Base-by-base conservation (phyloP, 2,888 invertebrate genomes). In the Druceiella hillmani region DNA sequence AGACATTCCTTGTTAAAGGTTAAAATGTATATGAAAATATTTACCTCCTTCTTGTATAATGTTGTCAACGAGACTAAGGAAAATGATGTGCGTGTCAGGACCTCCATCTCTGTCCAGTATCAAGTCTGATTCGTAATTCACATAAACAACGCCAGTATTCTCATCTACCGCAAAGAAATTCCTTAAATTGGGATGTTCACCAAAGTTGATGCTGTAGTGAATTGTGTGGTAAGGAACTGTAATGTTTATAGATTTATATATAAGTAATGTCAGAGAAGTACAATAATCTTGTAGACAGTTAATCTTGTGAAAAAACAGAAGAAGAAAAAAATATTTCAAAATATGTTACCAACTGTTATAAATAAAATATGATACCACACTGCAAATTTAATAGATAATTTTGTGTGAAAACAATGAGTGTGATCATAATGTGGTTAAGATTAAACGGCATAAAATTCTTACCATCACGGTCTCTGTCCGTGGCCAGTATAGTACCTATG, bases 401-500 rank as follows among this genome's bases (percentile, higher is more conserved):
- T n/a, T n/a, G n/a, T n/a, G n/a, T n/a, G n/a, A n/a, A n/a, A n/a
- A n/a, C n/a, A n/a, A n/a, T n/a, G n/a, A n/a, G n/a, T n/a, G n/a
- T n/a, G n/a, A n/a, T n/a, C n/a, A n/a, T n/a, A n/a, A n/a, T n/a
- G n/a, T n/a, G n/a, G n/a, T n/a, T n/a, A n/a, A n/a, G n/a, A n/a
- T n/a, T n/a, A n/a, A n/a, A n/a, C n/a, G n/a, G n/a, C n/a, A n/a
- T n/a, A n/a, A n/a, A n/a, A n/a, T n/a, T 51, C 58, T 63, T 53
- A 77, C 78, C 59, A 48, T 78, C 80, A 62, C 81, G 65, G 49
- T 82, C 82, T 1, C 55, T 49, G 52, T 81, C 82, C 1, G 38
- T 51, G 9, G 73, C 64, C 2, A 49, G 40, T 3, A 81, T 53
- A 13, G 45, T 52, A 1, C 62, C 58, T 9, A 79, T 61, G 1